Evolutionary conservation across 2,888 invertebrate species (phyloP).

Genomic region (Acrobasis consociella): DNA sequence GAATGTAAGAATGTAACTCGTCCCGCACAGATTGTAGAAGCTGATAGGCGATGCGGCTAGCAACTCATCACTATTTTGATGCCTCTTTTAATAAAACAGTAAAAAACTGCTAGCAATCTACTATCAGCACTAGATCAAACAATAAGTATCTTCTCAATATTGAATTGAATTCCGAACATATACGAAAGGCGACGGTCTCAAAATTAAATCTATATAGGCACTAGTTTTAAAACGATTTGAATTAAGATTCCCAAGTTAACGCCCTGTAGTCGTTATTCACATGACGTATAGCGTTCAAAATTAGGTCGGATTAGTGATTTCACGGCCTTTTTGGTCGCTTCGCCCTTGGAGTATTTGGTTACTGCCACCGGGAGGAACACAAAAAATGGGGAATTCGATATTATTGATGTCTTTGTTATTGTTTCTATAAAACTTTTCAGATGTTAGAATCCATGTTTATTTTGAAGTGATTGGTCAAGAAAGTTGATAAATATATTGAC

Average conservation of each 20-base stretch:
- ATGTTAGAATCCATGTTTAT: too few relatives aligned
- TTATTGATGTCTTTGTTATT: conserved; percentile 10
- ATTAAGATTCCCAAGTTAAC: conserved; percentile 54
- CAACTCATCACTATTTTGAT: too few relatives aligned
- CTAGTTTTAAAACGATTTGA: conserved; percentile 44
- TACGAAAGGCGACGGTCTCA: conserved; percentile 43
- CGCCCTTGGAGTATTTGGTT: conserved; percentile 47
- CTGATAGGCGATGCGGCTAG: too few relatives aligned
- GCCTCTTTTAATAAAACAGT: too few relatives aligned
- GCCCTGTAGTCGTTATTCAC: conserved; percentile 56
- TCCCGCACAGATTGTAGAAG: too few relatives aligned
- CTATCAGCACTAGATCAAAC: too few relatives aligned
- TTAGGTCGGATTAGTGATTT: conserved; percentile 73
- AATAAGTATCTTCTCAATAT: background rate
- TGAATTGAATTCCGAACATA: background rate
- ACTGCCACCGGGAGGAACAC: conserved; percentile 35
- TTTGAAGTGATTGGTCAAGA: too few relatives aligned
- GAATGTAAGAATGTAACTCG: too few relatives aligned
- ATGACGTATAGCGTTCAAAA: conserved; percentile 65
- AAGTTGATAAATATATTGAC: too few relatives aligned
- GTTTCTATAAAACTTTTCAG: background rate
- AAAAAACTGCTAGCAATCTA: too few relatives aligned
- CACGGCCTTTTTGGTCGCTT: conserved; percentile 53
- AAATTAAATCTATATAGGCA: conserved; percentile 36
- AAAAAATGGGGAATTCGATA: conserved; percentile 39